Conservation (phyloP, 2,797 vertebrate genomes). For the Sebastiscus albofasciatus region DNA sequence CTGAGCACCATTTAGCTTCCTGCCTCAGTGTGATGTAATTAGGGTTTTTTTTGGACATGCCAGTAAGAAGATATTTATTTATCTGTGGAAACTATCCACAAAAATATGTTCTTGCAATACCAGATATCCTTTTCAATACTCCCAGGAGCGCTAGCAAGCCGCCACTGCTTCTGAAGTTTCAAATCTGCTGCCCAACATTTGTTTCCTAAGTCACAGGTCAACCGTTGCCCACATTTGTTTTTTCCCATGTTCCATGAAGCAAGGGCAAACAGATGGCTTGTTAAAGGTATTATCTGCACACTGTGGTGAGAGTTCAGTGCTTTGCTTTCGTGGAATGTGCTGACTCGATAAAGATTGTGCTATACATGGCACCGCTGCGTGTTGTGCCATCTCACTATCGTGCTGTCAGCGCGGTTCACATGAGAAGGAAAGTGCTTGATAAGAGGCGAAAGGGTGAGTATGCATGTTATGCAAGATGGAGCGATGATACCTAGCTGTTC, state of each 20-base stretch:
- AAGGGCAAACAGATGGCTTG: slow-evolving; percentile 75
- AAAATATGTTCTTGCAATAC: slow-evolving; percentile 63
- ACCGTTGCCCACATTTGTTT: slow-evolving; percentile 76
- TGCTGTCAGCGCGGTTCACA: slow-evolving; percentile 75
- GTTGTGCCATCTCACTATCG: slow-evolving; percentile 75
- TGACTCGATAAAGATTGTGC: slow-evolving; percentile 72
- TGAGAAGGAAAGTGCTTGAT: slow-evolving; percentile 73
- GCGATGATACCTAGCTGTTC: slow-evolving; percentile 56
- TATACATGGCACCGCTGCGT: slow-evolving; percentile 72
- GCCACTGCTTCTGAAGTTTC: slow-evolving; percentile 58
- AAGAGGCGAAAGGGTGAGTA: slow-evolving; percentile 64
- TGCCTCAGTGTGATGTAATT: slow-evolving; percentile 48
- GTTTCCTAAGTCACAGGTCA: slow-evolving; percentile 81
- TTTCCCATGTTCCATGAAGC: slow-evolving; percentile 73
- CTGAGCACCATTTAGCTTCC: slow-evolving; percentile 33
- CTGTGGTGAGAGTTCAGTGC: slow-evolving; percentile 74
- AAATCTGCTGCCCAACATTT: slow-evolving; percentile 75
- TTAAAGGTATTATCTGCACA: slow-evolving; percentile 79
- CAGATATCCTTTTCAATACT: slow-evolving; percentile 73
- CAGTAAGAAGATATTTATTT: slow-evolving; percentile 58
- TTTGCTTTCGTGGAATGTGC: slow-evolving; percentile 79
- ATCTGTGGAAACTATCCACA: slow-evolving; percentile 59
- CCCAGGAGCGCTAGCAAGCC: slow-evolving; percentile 49
- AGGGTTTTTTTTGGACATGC: slow-evolving; percentile 10
- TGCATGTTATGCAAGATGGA: slow-evolving; percentile 66